Percentiles rank a stretch among this genome's conserved stretches.
phyloP scores from a whole-genome alignment of 2,113 vertebrate genomes.

The Bos javanicus region DNA sequence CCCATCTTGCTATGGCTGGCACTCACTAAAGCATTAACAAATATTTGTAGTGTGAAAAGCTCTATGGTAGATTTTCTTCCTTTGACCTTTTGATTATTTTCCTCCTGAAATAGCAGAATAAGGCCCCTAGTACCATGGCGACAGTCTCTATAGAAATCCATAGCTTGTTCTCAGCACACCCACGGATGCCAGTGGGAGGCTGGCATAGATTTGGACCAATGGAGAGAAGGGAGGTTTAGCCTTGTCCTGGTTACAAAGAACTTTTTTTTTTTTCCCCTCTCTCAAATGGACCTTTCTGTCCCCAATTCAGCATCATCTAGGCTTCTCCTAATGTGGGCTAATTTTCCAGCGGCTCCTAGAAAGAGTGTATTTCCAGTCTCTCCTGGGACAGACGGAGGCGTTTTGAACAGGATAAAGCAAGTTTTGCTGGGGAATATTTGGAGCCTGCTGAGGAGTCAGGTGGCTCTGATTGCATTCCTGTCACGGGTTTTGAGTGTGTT shows the following conservation, averaged over 20 bases:
- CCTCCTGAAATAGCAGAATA: constrained; percentile 46
- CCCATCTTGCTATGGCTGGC: too few relatives aligned
- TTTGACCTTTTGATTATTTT: constrained; percentile 51
- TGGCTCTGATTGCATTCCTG: neutral
- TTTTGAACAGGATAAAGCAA: constrained; percentile 15
- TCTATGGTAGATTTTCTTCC: neutral
- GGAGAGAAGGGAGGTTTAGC: constrained; percentile 13
- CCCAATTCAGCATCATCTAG: constrained; percentile 40
- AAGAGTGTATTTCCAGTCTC: constrained; percentile 49
- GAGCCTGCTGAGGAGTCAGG: neutral
- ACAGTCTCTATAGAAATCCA: constrained; percentile 67
- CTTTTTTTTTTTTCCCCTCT: constrained; percentile 1
- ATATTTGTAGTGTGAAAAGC: neutral
- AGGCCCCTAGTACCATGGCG: constrained; percentile 40
- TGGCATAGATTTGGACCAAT: constrained; percentile 70
- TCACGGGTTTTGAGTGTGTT: neutral
- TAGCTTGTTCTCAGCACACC: constrained; percentile 44
- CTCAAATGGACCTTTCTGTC: constrained; percentile 62
- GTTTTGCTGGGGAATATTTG: neutral
- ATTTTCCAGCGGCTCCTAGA: constrained; percentile 63
- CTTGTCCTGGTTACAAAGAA: constrained; percentile 67
- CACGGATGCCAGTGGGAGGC: constrained; percentile 50
- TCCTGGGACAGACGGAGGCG: constrained; percentile 9
- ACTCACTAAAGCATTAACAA: neutral
- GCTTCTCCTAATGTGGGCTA: constrained; percentile 50